These are phyloP conservation scores for Lineus longissimus DNA, from an alignment of 1,140 invertebrate species.

Conservation along the genomic window DNA sequence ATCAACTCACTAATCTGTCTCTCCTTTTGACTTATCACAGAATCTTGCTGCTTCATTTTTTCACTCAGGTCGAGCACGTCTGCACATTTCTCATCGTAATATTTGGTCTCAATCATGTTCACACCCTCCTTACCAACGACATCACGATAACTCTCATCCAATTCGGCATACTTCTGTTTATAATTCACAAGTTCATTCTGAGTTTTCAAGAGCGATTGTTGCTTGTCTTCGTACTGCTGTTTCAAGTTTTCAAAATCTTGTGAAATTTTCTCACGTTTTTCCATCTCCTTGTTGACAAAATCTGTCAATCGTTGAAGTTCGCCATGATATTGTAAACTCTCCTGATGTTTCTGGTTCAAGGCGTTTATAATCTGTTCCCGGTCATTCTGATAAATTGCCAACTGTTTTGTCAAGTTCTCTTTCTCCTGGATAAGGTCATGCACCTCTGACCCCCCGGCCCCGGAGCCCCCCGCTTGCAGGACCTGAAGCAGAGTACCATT, in stretches of 20 bases:
- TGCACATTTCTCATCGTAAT: slow-evolving; percentile 32
- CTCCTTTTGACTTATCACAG: slow-evolving; percentile 20
- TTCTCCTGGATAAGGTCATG: slow-evolving; percentile 46
- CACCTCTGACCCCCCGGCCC: slow-evolving; percentile 29
- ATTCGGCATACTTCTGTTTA: slow-evolving; percentile 55
- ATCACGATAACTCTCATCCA: slow-evolving; percentile 52
- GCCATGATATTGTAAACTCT: slow-evolving; percentile 74
- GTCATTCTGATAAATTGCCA: slow-evolving; percentile 56
- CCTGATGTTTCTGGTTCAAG: slow-evolving; percentile 75
- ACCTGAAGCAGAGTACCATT: slow-evolving; percentile 50
- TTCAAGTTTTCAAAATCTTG: slow-evolving; percentile 45
- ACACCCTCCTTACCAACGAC: slow-evolving; percentile 31
- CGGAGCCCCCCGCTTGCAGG: slow-evolving; percentile 40
- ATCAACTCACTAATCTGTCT: slow-evolving; percentile 12
- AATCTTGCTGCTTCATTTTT: slow-evolving; percentile 30
- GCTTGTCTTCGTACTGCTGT: slow-evolving; percentile 53
- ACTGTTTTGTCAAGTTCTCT: slow-evolving; percentile 46
- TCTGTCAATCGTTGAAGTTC: slow-evolving; percentile 74
- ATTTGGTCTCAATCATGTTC: slow-evolving; percentile 33
- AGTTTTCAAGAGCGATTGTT: slow-evolving; percentile 53
- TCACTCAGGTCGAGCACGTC: slow-evolving; percentile 34
- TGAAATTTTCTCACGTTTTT: slow-evolving; percentile 47
- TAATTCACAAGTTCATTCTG: slow-evolving; percentile 59
- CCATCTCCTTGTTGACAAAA: slow-evolving; percentile 29
- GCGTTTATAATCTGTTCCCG: slow-evolving; percentile 71